Conservation (phyloP, 2,888 invertebrate genomes). For the Julus scanicus region DNA sequence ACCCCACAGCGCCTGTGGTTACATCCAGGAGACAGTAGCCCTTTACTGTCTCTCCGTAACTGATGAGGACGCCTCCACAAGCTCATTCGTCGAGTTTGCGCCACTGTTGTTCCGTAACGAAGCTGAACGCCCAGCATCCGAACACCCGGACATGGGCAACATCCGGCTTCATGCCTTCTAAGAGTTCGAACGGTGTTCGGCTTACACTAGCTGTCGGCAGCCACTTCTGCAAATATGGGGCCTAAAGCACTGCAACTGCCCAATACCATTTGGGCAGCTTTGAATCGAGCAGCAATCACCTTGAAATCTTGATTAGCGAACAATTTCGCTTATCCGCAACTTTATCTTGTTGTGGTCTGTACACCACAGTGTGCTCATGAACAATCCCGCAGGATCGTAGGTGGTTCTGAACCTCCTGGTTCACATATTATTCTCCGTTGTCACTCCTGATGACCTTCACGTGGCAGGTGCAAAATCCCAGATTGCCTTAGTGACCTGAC, state of each 20-base stretch:
- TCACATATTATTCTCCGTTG: not conserved
- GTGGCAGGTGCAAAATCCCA: not conserved
- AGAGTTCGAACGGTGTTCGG: constrained; percentile 59
- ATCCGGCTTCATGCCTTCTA: constrained; percentile 56
- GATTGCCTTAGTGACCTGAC: not conserved
- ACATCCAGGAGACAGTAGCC: too few relatives aligned
- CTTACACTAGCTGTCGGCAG: constrained; percentile 53
- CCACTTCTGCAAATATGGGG: constrained; percentile 60
- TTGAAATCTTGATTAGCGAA: constrained; percentile 60
- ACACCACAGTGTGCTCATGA: constrained; percentile 27
- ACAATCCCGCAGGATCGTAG: not conserved
- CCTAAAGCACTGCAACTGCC: constrained; percentile 60
- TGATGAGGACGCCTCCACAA: too few relatives aligned
- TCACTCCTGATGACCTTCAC: not conserved
- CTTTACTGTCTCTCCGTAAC: not conserved
- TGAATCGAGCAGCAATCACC: constrained; percentile 51
- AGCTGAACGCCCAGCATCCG: not conserved
- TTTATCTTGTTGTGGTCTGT: constrained; percentile 61
- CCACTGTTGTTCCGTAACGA: not conserved
- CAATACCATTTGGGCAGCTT: constrained; percentile 59
- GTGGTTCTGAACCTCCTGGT: not conserved
- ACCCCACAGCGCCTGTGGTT: not conserved
- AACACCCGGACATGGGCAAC: constrained; percentile 56
- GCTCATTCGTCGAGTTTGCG: not conserved
- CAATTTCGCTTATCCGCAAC: constrained; percentile 60